phyloP scores from a whole-genome alignment of 2,797 vertebrate species.

The Schizothorax lantsangensis region DNA sequence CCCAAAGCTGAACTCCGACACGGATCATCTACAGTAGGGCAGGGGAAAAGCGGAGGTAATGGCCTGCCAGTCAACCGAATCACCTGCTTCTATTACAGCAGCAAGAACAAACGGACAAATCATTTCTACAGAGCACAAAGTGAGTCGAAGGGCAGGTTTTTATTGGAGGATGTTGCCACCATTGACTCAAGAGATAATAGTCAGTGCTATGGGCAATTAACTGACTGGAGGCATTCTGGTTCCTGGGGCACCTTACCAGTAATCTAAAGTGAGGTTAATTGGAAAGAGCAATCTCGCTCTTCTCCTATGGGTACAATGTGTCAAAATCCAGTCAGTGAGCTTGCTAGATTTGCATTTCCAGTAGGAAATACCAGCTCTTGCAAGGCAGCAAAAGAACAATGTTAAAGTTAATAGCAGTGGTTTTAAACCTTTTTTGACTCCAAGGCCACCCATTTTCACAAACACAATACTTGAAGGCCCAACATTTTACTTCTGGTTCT shows the following conservation, averaged over 20 bases:
- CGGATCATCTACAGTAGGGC: neutral
- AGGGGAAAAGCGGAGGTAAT: conserved; percentile 30
- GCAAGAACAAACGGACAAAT: conserved; percentile 39
- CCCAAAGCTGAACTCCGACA: conserved; percentile 21
- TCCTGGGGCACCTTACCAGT: conserved; percentile 4
- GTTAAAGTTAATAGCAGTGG: neutral
- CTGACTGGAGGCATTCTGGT: conserved; percentile 24
- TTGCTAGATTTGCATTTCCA: neutral
- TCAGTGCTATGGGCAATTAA: conserved; percentile 45
- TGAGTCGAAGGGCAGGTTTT: conserved; percentile 17
- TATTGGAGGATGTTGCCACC: conserved; percentile 19
- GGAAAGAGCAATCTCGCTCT: conserved; percentile 37
- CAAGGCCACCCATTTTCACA: neutral
- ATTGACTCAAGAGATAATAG: conserved; percentile 40
- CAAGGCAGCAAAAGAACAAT: neutral
- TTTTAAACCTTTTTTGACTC: neutral
- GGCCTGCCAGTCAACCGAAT: conserved; percentile 28
- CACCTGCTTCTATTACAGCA: conserved; percentile 34
- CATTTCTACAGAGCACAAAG: conserved; percentile 49
- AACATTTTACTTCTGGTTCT: neutral
- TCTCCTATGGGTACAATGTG: neutral
- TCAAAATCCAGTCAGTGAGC: conserved; percentile 8
- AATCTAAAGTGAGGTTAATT: conserved; percentile 42
- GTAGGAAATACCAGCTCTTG: neutral
- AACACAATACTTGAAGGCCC: neutral